Percentiles rank a stretch among this genome's conserved stretches.
phyloP scores from a whole-genome alignment of 2,797 vertebrate genomes.

The Esox masquinongy region DNA sequence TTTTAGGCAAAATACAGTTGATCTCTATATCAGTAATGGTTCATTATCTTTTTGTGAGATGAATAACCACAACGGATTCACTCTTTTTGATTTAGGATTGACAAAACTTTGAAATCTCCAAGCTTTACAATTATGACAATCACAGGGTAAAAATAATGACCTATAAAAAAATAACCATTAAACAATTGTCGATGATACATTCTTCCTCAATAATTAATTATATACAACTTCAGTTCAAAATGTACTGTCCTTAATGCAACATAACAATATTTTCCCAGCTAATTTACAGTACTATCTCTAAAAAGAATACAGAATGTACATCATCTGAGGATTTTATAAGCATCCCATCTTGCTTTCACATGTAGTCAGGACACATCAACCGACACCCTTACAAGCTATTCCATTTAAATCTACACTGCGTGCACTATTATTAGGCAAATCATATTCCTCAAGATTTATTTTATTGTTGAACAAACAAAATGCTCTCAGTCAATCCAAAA shows the following conservation, averaged over 20 bases:
- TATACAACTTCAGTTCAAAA: neutral
- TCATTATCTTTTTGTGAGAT: neutral
- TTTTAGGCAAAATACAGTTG: neutral
- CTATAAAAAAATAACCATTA: no score
- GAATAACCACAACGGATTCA: neutral
- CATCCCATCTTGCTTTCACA: no score
- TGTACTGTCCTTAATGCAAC: neutral
- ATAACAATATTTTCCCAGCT: neutral
- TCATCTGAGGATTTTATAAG: no score
- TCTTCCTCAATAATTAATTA: neutral
- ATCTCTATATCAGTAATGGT: neutral
- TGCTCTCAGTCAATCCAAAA: no score
- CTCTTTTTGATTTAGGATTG: conserved; percentile 40
- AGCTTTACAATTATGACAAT: conserved; percentile 40
- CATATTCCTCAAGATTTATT: no score
- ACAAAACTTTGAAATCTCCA: conserved; percentile 29
- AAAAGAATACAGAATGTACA: no score
- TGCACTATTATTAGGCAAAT: no score
- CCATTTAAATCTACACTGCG: no score
- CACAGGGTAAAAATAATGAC: conserved; percentile 59
- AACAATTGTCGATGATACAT: neutral
- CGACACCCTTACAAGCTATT: no score
- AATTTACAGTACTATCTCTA: neutral
- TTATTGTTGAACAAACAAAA: no score
- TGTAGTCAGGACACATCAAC: no score